These are phyloP conservation scores for Brevipalpus yothersi DNA, from an alignment of 1,140 invertebrate genomes.

Conservation along the genomic window DNA sequence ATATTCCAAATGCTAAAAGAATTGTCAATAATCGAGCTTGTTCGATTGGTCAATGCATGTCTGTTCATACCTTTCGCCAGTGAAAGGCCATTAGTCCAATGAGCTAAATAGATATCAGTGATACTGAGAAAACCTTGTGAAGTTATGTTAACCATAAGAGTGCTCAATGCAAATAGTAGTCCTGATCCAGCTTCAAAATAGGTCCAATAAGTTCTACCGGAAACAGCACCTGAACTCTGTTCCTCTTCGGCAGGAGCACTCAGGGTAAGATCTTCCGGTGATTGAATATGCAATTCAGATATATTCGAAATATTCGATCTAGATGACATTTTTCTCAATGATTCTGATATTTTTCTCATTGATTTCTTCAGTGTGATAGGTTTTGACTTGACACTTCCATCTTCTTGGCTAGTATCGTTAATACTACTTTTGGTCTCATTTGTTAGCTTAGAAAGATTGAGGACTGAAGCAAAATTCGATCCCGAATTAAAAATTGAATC, in stretches of 20 bases:
- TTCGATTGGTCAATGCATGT: too few relatives aligned
- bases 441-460: too few relatives aligned
- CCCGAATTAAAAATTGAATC: constrained; percentile 10
- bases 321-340: not conserved
- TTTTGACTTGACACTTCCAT: too few relatives aligned
- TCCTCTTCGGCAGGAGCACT: constrained; percentile 3
- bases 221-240: not conserved
- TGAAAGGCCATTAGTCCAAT: not conserved
- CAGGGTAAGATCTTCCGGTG: not conserved
- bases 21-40: too few relatives aligned
- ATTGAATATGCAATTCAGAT: not conserved
- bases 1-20: too few relatives aligned
- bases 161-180: not conserved
- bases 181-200: not conserved
- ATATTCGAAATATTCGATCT: not conserved
- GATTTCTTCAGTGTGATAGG: not conserved
- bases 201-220: not conserved
- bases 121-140: not conserved
- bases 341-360: not conserved
- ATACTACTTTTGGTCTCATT: too few relatives aligned
- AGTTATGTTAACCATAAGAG: not conserved
- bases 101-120: not conserved
- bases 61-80: not conserved
- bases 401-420: too few relatives aligned
- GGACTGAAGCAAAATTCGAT: too few relatives aligned